phyloP scores from a whole-genome alignment of 1,140 invertebrate genomes.

The Araneus ventricosus region DNA sequence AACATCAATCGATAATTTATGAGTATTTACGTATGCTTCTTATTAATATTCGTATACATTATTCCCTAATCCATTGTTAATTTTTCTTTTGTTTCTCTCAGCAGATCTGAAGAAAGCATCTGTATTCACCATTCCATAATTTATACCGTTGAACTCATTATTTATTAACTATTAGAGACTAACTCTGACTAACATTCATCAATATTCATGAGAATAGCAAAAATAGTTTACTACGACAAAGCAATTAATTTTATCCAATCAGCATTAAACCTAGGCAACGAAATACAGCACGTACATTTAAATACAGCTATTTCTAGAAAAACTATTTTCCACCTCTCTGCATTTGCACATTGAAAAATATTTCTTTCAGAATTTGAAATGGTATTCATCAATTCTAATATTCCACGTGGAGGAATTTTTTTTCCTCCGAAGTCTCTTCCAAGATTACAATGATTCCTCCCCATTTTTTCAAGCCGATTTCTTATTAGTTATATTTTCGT shows the following conservation, averaged over 20 bases:
- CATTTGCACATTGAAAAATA: neutral
- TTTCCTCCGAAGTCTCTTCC: neutral
- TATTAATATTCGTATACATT: too few species aligned
- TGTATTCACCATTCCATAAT: too few species aligned
- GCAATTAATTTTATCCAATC: neutral
- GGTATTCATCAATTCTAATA: conserved; percentile 21
- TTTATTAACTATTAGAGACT: too few species aligned
- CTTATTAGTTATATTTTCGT: neutral
- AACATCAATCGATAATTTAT: too few species aligned
- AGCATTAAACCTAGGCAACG: neutral
- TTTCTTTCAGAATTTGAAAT: neutral
- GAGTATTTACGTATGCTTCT: too few species aligned
- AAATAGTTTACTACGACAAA: too few species aligned
- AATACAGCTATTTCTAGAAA: neutral
- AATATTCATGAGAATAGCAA: too few species aligned
- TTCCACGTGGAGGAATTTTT: neutral
- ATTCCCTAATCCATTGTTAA: too few species aligned
- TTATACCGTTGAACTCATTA: too few species aligned
- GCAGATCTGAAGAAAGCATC: too few species aligned
- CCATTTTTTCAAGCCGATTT: neutral
- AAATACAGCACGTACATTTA: neutral
- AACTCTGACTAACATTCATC: too few species aligned
- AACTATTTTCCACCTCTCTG: neutral
- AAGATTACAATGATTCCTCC: conserved; percentile 9
- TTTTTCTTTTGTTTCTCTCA: too few species aligned